Percentiles rank a stretch among this genome's conserved stretches.
These are phyloP conservation scores for Diploscapter pachys DNA, from an alignment of 1,140 invertebrate species.

Conservation along the genomic window DNA sequence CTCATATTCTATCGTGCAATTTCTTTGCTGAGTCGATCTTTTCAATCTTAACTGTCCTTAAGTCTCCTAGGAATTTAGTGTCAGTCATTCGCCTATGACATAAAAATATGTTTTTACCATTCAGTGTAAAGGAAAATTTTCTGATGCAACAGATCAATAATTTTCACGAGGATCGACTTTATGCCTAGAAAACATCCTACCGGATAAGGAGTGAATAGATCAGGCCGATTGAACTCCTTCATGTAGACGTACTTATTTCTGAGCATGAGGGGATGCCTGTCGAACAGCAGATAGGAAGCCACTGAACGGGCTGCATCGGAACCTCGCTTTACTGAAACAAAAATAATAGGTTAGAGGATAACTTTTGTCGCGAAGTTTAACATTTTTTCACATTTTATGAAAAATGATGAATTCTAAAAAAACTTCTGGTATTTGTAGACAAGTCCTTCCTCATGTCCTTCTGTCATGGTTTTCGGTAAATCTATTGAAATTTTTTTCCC, in stretches of 20 bases:
- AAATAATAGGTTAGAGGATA: no score
- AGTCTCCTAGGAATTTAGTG: no score
- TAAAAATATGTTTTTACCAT: no score
- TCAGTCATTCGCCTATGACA: no score
- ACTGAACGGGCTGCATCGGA: constrained; percentile 20
- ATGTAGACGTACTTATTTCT: constrained; percentile 45
- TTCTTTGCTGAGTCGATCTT: no score
- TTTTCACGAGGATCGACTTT: no score
- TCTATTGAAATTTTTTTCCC: neutral
- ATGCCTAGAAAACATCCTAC: constrained; percentile 10
- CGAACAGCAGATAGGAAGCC: constrained; percentile 23
- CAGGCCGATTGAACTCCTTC: constrained; percentile 37
- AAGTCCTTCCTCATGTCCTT: no score
- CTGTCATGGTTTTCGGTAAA: neutral
- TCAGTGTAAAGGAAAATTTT: neutral
- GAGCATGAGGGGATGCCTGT: constrained; percentile 27
- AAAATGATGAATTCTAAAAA: neutral
- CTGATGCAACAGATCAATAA: neutral
- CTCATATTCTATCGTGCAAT: no score
- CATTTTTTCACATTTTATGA: neutral
- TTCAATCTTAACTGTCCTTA: no score
- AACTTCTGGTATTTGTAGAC: no score
- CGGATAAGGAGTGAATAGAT: constrained; percentile 39
- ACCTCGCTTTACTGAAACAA: neutral
- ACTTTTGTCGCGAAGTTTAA: no score